Base-by-base conservation (phyloP, 1,140 invertebrate genomes). In the Argopecten irradians region DNA sequence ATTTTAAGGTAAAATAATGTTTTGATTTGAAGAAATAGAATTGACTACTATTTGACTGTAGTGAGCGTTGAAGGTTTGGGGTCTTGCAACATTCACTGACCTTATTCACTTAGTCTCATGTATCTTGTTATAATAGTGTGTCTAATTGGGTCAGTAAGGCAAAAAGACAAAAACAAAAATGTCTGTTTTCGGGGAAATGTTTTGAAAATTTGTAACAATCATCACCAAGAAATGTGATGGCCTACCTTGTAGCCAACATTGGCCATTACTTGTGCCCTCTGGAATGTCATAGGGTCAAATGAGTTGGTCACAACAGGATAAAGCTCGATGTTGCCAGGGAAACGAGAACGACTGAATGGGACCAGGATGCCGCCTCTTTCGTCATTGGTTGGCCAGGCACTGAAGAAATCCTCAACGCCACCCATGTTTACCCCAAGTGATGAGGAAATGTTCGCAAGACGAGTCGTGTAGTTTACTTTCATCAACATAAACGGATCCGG, bases 161-260 rank as follows among this genome's bases (percentile, higher is more conserved):
- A n/a, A n/a, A n/a, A n/a, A n/a, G n/a, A n/a, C n/a, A n/a, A n/a
- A n/a, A n/a, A n/a, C n/a, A n/a, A n/a, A n/a, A n/a, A n/a, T n/a
- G n/a, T n/a, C n/a, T n/a, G n/a, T n/a, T n/a, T n/a, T n/a, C n/a
- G n/a, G n/a, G n/a, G n/a, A n/a, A n/a, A n/a, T n/a, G n/a, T n/a
- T n/a, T n/a, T n/a, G n/a, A n/a, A n/a, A n/a, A n/a, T n/a, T n/a
- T n/a, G n/a, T n/a, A n/a, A n/a, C n/a, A n/a, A n/a, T n/a, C n/a
- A n/a, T n/a, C n/a, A n/a, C n/a, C n/a, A n/a, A n/a, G n/a, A n/a
- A n/a, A n/a, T n/a, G 35, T 9, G 84, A 83, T 32, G 11, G 36
- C 82, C 85, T 90, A 94, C 93, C 89, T 93, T 93, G 84, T 92
- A 94, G 7, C 92, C 92, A n/a, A 84, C 89, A 55, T 94, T 94